Evolutionary conservation across 2,888 invertebrate species (phyloP), one percentile per base, ranked within the genome.

Genomic region (Parascotia fuliginaria): DNA sequence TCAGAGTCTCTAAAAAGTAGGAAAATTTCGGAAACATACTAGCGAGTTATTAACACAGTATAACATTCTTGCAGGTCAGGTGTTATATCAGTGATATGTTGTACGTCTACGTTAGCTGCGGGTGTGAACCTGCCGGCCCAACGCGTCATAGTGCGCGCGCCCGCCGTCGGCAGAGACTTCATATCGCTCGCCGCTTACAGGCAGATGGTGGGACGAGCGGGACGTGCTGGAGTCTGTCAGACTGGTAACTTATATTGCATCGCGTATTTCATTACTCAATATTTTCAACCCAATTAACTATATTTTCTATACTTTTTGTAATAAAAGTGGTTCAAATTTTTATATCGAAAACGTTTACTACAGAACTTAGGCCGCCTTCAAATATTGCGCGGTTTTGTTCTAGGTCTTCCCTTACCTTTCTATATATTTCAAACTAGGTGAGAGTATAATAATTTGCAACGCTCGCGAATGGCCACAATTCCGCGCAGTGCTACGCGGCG

Each of bases 81-180:
- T 0, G 94, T 94, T n/a, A 87, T 99, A 27, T 96, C 95, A 54
- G 96, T 98, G 22, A 93, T 99, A 59, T 97, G 98, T 79, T 98
- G 98, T 79, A 99, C 99, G 0, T 98, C 98, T 0, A 99, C 99
- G 0, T 91, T 99, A 60, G 99, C 99, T n/a, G 98, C 99, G 14
- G 99, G 99, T 2, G 98, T 99, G 19, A 99, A 99, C 93, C 93
- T 99, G 64, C 99, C 99, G 9, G 98, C 98, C 0, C 94, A 95
- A 86, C 94, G 98, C 75, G 97, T 98, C 0, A 95, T 99, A 41
- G 87, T 99, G 60, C 93, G 98, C 57, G 95, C 96, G 40, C 98
- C 98, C 0, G 96, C 94, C 71, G 94, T 98, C 34, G 98, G 97
- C 0, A 90, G 92, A 28, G 93, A 94, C 13, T 95, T 96, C 74